phyloP scores from a whole-genome alignment of 1,140 invertebrate genomes.

The Lasioglossum albipes region DNA sequence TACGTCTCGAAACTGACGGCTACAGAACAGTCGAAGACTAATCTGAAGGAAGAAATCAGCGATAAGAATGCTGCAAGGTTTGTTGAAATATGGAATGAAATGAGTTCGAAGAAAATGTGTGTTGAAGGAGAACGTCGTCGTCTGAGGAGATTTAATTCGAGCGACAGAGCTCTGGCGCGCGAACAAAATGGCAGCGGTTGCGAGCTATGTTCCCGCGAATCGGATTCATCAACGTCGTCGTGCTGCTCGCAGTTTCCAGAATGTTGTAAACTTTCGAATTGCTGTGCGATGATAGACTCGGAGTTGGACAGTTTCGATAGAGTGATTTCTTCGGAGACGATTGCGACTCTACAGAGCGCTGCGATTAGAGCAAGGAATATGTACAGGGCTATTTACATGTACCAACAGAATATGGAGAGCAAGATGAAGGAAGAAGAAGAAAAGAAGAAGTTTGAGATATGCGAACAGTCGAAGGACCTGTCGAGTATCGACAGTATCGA shows the following conservation, averaged over 20 bases:
- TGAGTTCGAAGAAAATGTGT: not conserved
- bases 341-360: constrained; percentile 51
- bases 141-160: not conserved
- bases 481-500: not conserved
- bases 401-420: constrained; percentile 20
- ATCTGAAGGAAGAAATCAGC: not conserved
- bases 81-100: not conserved
- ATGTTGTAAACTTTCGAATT: not conserved
- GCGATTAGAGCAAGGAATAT: constrained; percentile 51
- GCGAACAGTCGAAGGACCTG: not conserved
- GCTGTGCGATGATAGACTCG: not conserved
- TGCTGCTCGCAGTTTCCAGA: not conserved
- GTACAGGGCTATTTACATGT: constrained; percentile 49
- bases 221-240: not conserved
- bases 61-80: not conserved
- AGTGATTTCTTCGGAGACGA: constrained; percentile 10
- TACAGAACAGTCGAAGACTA: not conserved
- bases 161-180: not conserved
- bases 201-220: not conserved
- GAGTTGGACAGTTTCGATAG: not conserved
- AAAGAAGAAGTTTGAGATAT: not conserved
- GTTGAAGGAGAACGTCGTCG: not conserved
- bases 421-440: constrained; percentile 3
- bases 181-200: not conserved
- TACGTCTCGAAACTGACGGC: not conserved